Evolutionary conservation across 2,113 vertebrate genomes (phyloP).

Genomic region (Vulpes lagopus): DNA sequence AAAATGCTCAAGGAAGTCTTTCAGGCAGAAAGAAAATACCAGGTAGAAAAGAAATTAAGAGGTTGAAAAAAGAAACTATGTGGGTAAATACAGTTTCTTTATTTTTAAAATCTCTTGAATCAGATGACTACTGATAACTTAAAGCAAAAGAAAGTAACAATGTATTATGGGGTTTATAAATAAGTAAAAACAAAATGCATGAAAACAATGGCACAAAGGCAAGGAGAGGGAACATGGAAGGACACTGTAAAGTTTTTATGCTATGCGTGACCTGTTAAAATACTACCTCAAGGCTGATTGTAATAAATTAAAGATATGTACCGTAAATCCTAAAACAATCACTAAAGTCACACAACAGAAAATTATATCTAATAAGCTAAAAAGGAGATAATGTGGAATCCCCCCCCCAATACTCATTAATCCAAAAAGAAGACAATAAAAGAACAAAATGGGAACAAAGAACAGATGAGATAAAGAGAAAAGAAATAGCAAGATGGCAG

Average conservation of each 20-base stretch:
- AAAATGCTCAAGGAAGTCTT: not conserved
- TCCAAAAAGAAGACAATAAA: not conserved
- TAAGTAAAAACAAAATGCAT: slow-evolving; percentile 3
- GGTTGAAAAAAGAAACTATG: not conserved
- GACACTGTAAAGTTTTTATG: not conserved
- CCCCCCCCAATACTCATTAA: not conserved
- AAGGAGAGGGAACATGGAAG: not conserved
- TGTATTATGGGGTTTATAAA: not conserved
- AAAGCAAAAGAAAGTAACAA: slow-evolving; percentile 13
- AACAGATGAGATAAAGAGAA: slow-evolving; percentile 7
- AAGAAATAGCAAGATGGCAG: not conserved
- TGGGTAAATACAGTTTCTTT: not conserved
- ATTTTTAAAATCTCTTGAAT: slow-evolving; percentile 23
- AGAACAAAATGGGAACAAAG: slow-evolving; percentile 11
- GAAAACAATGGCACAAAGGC: not conserved
- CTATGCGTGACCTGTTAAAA: not conserved
- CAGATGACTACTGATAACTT: not conserved
- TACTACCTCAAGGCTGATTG: too few species aligned
- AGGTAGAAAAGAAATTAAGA: not conserved
- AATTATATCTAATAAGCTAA: not conserved
- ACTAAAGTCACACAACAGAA: not conserved
- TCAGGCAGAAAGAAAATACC: slow-evolving; percentile 45
- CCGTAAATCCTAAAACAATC: not conserved
- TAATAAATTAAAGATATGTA: not conserved
- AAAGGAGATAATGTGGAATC: not conserved